These are phyloP conservation scores for Dicycla oo DNA, from an alignment of 2,888 invertebrate species.

Conservation along the genomic window DNA sequence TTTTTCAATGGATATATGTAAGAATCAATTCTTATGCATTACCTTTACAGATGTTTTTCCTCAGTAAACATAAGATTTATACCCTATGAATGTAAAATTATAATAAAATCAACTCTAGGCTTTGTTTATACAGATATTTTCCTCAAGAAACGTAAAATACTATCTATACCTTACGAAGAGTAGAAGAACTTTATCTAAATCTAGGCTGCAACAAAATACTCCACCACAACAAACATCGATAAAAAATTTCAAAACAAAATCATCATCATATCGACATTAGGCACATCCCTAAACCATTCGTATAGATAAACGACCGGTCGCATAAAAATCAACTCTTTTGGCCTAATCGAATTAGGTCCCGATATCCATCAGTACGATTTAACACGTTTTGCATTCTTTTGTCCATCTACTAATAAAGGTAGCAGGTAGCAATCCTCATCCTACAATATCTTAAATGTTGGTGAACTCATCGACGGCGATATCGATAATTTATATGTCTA, in stretches of 20 bases:
- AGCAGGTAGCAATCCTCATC: conserved; percentile 85
- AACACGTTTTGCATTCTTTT: conserved; percentile 89
- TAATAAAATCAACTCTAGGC: neutral
- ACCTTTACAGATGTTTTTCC: no score
- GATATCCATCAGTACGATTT: conserved; percentile 88
- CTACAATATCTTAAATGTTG: conserved; percentile 84
- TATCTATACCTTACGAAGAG: neutral
- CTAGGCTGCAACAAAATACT: neutral
- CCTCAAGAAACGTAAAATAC: neutral
- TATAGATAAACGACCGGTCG: conserved; percentile 87
- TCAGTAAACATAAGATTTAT: no score
- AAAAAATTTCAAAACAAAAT: conserved; percentile 10
- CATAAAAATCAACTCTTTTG: conserved; percentile 89
- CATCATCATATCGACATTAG: conserved; percentile 28
- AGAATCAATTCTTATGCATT: no score
- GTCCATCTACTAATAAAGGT: conserved; percentile 85
- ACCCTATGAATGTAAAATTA: neutral
- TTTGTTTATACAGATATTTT: neutral
- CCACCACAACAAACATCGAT: neutral
- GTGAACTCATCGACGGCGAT: conserved; percentile 85
- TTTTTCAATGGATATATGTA: neutral
- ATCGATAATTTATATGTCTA: conserved; percentile 79
- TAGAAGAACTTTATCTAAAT: neutral
- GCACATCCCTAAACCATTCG: conserved; percentile 75
- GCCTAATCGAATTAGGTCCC: conserved; percentile 89